Percentiles rank a stretch among this genome's conserved stretches.
Evolutionary conservation across 2,888 invertebrate genomes (phyloP).

Genomic region (Lacanobia oleracea): DNA sequence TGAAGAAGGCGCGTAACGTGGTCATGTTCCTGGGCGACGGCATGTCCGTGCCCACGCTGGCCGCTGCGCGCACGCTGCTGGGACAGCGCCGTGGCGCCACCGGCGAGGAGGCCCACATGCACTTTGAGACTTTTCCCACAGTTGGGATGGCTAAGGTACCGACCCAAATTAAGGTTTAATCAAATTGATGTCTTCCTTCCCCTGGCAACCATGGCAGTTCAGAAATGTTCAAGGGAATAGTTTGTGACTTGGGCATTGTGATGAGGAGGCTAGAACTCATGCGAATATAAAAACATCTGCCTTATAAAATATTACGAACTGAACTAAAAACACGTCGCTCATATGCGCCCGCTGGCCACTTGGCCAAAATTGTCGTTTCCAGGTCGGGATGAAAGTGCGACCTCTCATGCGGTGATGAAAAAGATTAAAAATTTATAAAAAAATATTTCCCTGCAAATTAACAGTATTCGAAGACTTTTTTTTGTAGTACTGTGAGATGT

Average conservation of each 20-base stretch:
- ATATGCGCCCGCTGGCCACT: too few relatives aligned
- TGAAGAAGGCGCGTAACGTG: slow-evolving; percentile 85
- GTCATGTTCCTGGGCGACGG: slow-evolving; percentile 94
- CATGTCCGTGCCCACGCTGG: slow-evolving; percentile 93
- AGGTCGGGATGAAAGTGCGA: too few relatives aligned
- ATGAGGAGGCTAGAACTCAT: neutral
- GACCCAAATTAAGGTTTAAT: neutral
- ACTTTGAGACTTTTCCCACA: slow-evolving; percentile 92
- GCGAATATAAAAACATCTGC: neutral
- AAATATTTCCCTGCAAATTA: too few relatives aligned
- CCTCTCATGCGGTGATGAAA: too few relatives aligned
- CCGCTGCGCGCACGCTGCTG: slow-evolving; percentile 92
- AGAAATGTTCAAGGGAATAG: neutral
- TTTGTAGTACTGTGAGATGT: too few relatives aligned
- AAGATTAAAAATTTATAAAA: too few relatives aligned
- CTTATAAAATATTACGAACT: neutral
- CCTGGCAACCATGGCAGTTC: neutral
- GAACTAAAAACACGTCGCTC: too few relatives aligned
- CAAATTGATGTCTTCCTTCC: neutral
- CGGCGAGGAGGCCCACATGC: slow-evolving; percentile 91
- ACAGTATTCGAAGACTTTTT: too few relatives aligned
- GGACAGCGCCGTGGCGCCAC: slow-evolving; percentile 89
- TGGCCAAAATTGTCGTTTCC: too few relatives aligned
- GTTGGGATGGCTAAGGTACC: slow-evolving; percentile 91
- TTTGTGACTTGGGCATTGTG: neutral